Base-by-base conservation (phyloP, 2,113 vertebrate genomes). In the Otolemur garnettii region DNA sequence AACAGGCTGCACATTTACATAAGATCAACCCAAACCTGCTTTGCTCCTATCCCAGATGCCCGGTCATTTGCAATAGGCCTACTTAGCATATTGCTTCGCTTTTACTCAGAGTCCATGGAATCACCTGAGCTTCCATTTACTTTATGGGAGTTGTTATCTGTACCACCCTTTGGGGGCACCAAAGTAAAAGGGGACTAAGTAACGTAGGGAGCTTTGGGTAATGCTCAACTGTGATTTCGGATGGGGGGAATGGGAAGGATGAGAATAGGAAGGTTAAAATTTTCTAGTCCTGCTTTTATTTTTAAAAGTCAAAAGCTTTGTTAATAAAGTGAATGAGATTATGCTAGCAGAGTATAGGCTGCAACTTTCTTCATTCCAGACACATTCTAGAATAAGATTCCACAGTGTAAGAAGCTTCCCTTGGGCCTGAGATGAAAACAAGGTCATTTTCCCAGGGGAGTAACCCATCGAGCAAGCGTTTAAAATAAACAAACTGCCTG, bases 361-460 rank as follows among this genome's bases (percentile, higher is more conserved):
- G 15, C 5, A 53, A 38, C 50, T 81, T 88, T 93, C 38, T 21
- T 89, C 81, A 96, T 90, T 94, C 53, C 42, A 90, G 93, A 95
- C 75, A 94, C 38, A 21, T 83, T 84, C 82, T 97, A 87, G 95
- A 94, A 77, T 85, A 91, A 96, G 83, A 96, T 95, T 97, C 96
- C 97, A 93, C 83, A 89, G 89, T 75, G n/a, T n/a, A 95, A 93
- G 89, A 94, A 83, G 83, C 57, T 97, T 91, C 91, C 84, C 96
- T 93, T 92, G 89, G 42, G 95, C 94, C 91, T 96, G 94, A 93
- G 97, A 97, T 96, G 89, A 94, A 97, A 96, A 98, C 90, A 96
- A 96, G 96, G 93, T 97, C 96, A 95, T 85, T 96, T 98, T 97
- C 97, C 96, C 97, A 97, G 91, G 97, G 95, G 97, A 96, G 93